Base-by-base conservation (phyloP, 2,888 invertebrate species). In the Oscheius myriophilus region DNA sequence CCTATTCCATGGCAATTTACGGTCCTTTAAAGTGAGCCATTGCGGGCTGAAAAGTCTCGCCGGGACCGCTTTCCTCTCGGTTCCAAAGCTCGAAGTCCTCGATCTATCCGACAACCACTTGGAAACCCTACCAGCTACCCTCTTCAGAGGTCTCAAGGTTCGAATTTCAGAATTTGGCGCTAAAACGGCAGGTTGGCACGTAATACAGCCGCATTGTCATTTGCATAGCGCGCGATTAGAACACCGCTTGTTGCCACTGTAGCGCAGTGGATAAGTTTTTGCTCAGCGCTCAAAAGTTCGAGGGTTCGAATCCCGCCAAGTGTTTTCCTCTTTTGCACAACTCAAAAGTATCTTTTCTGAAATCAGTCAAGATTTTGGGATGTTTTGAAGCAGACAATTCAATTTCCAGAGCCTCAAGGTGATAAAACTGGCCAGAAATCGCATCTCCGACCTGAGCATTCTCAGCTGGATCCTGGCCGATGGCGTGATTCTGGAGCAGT, bases 51-150 rank as follows among this genome's bases (percentile, higher is more conserved):
- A 64, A 21, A 71, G 75, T n/a, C 54, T 84, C 9, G 74, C 80
- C 16, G 75, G 77, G 1, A 75, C 74, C 59, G 64, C 82, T 16
- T 75, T 84, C 21, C 61, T 82, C 9, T 78, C 84, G 11, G 67
- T 84, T 14, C 84, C 83, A 11, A 72, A 70, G 21, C 66, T 84
- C 33, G 84, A 84, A 65, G 78, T 78, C 6, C 45, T 81, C 23
- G 73, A 81, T 67, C 63, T 84, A 33, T 74, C 83, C 11, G 78
- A 82, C 70, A 84, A 83, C 59, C 73, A 72, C 45, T 57, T 84
- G 52, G 72, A 76, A 49, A 75, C 77, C 9, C 65, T 84, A 12
- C 80, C 83, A 1, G 72, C 79, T 9, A 78, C 78, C 2, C 69
- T 84, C 16, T 69, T 84, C 43, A 70, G 75, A 33, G 68, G 75